These are phyloP conservation scores for Phalera bucephala DNA, from an alignment of 2,888 invertebrate species.

Conservation along the genomic window DNA sequence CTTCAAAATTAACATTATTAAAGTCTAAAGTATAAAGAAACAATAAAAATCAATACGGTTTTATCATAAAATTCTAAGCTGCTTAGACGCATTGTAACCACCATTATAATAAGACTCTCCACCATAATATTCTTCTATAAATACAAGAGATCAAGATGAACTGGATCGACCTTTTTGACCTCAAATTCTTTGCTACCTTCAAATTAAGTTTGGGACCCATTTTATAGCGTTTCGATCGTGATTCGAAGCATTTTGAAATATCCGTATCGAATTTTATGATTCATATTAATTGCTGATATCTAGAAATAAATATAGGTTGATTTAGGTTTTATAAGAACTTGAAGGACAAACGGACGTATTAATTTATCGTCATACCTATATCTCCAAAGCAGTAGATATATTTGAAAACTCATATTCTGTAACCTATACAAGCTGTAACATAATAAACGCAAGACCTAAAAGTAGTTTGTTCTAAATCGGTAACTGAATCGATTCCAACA, in stretches of 20 bases:
- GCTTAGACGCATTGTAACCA: constrained; percentile 5
- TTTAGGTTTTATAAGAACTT: too few species aligned
- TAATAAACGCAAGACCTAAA: too few species aligned
- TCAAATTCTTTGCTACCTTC: constrained; percentile 26
- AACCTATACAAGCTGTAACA: too few species aligned
- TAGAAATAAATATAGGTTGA: constrained; percentile 18
- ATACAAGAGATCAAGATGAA: too few species aligned
- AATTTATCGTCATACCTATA: too few species aligned
- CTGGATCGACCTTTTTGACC: constrained; percentile 33
- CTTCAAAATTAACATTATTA: too few species aligned
- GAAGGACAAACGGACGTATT: too few species aligned
- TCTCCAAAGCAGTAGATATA: too few species aligned
- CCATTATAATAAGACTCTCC: constrained; percentile 10
- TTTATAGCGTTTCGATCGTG: constrained; percentile 35
- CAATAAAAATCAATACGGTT: constrained; percentile 27
- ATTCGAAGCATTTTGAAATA: constrained; percentile 17
- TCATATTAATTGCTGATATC: constrained; percentile 15
- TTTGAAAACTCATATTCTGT: too few species aligned
- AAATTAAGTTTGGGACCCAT: constrained; percentile 14
- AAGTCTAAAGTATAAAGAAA: not conserved
- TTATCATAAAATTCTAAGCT: constrained; percentile 29
- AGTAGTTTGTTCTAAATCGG: too few species aligned
- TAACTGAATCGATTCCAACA: too few species aligned
- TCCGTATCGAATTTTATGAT: constrained; percentile 32
- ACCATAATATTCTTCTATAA: too few species aligned